Conservation (phyloP, 2,797 vertebrate species). For the Otolemur crassicaudatus region DNA sequence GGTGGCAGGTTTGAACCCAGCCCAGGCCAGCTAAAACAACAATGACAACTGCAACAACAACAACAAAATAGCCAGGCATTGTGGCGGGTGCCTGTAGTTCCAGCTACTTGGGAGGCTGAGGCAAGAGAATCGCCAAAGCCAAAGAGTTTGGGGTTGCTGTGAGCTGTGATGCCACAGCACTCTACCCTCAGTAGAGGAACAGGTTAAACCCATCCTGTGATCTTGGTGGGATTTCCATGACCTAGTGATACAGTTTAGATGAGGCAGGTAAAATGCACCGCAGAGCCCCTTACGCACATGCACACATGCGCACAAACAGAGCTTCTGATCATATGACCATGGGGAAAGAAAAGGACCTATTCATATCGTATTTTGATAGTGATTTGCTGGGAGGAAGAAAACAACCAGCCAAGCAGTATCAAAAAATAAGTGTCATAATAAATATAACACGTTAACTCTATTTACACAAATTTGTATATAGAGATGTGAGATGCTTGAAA, state of each 20-base stretch:
- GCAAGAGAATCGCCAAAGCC: too few relatives aligned
- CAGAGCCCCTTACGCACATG: background rate
- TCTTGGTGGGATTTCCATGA: background rate
- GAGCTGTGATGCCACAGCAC: too few relatives aligned
- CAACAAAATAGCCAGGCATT: too few relatives aligned
- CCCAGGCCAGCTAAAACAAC: too few relatives aligned
- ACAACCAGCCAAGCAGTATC: background rate
- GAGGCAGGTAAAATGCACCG: background rate
- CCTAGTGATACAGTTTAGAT: background rate
- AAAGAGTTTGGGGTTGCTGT: too few relatives aligned
- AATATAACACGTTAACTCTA: background rate
- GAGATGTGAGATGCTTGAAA: background rate
- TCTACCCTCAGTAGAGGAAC: too few relatives aligned
- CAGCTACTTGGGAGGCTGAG: too few relatives aligned
- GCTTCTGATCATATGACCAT: background rate
- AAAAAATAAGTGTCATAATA: background rate
- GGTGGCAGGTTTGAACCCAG: too few relatives aligned
- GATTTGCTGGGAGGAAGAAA: background rate
- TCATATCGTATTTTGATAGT: background rate
- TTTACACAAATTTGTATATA: background rate
- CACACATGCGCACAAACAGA: background rate
- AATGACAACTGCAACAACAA: too few relatives aligned
- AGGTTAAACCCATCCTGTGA: background rate
- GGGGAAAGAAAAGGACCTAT: background rate
- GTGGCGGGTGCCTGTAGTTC: too few relatives aligned